Percentiles rank a stretch among this genome's conserved stretches.
Conservation (phyloP, 2,888 invertebrate genomes). For the Leptogaster cylindrica region DNA sequence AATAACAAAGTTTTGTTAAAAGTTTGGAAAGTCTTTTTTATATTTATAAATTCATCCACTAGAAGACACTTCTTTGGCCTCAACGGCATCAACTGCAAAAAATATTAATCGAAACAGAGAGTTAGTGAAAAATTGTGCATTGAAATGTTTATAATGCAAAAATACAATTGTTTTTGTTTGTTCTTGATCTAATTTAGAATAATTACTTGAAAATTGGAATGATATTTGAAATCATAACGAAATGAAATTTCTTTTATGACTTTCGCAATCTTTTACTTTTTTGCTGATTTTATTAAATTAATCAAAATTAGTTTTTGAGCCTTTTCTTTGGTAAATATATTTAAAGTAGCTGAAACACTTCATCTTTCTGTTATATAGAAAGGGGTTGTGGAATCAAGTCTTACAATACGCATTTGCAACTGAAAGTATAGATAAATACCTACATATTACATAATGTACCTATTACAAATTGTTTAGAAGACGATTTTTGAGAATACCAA, state of each 20-base stretch:
- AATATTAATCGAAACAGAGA: conserved; percentile 60
- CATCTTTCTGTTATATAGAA: too few species aligned
- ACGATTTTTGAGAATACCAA: too few species aligned
- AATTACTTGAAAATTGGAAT: too few species aligned
- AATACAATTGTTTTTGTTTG: too few species aligned
- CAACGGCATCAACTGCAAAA: conserved; percentile 62
- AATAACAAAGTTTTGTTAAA: conserved; percentile 20
- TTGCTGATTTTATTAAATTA: not conserved
- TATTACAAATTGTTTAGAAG: too few species aligned
- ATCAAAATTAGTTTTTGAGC: conserved; percentile 13
- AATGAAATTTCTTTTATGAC: conserved; percentile 6
- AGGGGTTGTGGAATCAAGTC: too few species aligned
- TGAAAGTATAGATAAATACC: too few species aligned
- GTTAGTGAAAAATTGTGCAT: conserved; percentile 29
- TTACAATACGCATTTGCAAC: too few species aligned
- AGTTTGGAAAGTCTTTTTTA: conserved; percentile 39
- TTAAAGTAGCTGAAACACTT: conserved; percentile 26
- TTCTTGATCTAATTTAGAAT: too few species aligned
- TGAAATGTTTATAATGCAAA: too few species aligned
- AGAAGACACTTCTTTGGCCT: conserved; percentile 56
- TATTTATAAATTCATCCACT: conserved; percentile 49
- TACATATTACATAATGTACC: too few species aligned
- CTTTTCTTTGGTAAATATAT: not conserved
- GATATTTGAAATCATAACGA: too few species aligned
- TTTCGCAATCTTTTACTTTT: conserved; percentile 29